A percentile compares a stretch with the other conserved stretches of the same genome.
Evolutionary conservation across 2,113 vertebrate genomes (phyloP).

Genomic region (Petaurus breviceps): DNA sequence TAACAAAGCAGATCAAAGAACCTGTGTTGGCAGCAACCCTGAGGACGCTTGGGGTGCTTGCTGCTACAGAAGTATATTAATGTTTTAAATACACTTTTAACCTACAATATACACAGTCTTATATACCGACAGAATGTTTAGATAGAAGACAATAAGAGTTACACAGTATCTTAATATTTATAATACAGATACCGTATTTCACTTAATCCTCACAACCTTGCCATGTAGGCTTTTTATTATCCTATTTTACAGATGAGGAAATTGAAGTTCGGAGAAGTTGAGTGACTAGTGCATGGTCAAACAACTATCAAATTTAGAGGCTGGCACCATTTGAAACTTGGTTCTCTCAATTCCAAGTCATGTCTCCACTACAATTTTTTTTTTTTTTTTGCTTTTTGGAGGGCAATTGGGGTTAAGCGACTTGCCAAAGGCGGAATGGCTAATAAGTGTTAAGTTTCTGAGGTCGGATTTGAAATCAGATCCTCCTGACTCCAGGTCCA

Average conservation of each 20-base stretch:
- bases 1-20: too few species aligned
- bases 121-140: background rate
- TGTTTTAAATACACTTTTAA: background rate
- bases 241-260: background rate
- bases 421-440: too few species aligned
- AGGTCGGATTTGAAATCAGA: too few species aligned
- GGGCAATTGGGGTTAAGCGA: too few species aligned
- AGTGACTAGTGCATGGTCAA: background rate
- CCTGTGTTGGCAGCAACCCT: too few species aligned
- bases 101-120: background rate
- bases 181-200: background rate
- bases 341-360: background rate
- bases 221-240: background rate
- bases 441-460: too few species aligned
- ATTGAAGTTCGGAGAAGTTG: background rate
- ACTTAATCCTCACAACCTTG: too few species aligned
- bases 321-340: background rate
- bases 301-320: background rate
- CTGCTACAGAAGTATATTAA: background rate
- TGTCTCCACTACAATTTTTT: background rate
- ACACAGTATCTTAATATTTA: too few species aligned
- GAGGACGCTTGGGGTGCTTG: too few species aligned
- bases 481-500: too few species aligned
- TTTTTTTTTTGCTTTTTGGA: background rate
- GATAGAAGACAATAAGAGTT: background rate